Percentiles rank a stretch among this genome's conserved stretches.
phyloP scores from a whole-genome alignment of 2,888 invertebrate genomes.

The Dermolepida albohirtum region DNA sequence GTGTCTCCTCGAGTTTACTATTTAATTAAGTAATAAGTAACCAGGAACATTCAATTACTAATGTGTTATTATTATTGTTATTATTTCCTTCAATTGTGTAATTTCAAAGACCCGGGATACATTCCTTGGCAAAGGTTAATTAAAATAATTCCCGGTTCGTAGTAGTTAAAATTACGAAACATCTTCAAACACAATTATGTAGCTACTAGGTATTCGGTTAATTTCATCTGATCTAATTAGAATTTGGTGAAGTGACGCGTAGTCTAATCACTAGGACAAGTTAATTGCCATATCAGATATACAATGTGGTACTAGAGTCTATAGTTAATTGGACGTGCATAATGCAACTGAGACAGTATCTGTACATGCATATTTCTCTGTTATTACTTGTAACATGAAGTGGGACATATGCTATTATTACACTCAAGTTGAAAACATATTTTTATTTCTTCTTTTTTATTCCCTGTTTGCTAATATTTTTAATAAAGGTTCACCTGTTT shows the following conservation, averaged over 20 bases:
- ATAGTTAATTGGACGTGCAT: conserved; percentile 25
- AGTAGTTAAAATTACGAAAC: conserved; percentile 25
- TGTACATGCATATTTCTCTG: too few relatives aligned
- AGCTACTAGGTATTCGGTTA: conserved; percentile 6
- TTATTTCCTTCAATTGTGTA: too few relatives aligned
- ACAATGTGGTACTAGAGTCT: conserved; percentile 11
- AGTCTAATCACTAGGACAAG: conserved; percentile 38
- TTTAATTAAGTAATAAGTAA: too few relatives aligned
- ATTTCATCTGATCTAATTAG: conserved; percentile 37
- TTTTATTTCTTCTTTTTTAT: too few relatives aligned
- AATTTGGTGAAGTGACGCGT: conserved; percentile 23
- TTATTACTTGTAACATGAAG: too few relatives aligned
- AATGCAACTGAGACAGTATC: conserved; percentile 15
- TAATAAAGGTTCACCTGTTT: too few relatives aligned
- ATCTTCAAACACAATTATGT: conserved; percentile 1
- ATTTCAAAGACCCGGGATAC: not conserved
- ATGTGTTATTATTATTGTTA: too few relatives aligned
- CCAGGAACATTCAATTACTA: too few relatives aligned
- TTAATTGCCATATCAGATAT: conserved; percentile 38
- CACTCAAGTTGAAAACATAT: too few relatives aligned
- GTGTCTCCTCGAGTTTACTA: too few relatives aligned
- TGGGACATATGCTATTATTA: too few relatives aligned
- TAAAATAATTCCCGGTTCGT: conserved; percentile 5
- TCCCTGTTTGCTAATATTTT: too few relatives aligned
- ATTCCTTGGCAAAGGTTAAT: conserved; percentile 11